Base-by-base conservation (phyloP, 2,888 invertebrate genomes). In the Psylliodes chrysocephalus region DNA sequence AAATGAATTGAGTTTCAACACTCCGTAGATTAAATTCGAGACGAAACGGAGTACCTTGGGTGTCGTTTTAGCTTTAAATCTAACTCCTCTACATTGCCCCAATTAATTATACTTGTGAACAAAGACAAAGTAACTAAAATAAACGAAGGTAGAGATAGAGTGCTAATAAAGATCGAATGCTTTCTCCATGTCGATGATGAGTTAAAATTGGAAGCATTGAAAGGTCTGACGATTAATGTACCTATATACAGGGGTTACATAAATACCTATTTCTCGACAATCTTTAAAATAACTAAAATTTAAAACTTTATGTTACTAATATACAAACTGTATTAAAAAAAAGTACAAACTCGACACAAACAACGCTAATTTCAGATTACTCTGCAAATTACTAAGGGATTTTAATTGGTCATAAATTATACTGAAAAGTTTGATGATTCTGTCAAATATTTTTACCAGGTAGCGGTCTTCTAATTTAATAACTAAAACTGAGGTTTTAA, bases 61-160 rank as follows among this genome's bases (percentile, higher is more conserved):
- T 60, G 60, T 53, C 60, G 60, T 60, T 60, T 52, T 52, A 42
- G 25, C 52, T 25, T 60, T 53, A 53, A 60, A 60, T 60, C 60
- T 42, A 60, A 60, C 60, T 60, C 44, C 52, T 49, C 49, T 53
- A 60, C 52, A 60, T 60, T 60, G 52, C 52, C 53, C 60, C 60
- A 60, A 60, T 60, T 60, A 60, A 60, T 52, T 60, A 52, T 52
- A 47, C 52, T 60, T 53, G 52, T 46, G 53, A 53, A 52, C 42
- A 60, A 44, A 52, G 60, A 60, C 33, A 60, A 60, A 60, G 60
- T 46, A 53, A 52, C 60, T 60, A 8, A 53, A 52, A 53, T 52
- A 60, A 60, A 60, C 53, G 52, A 35, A 59, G 59, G 40, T 28
- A 52, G 22, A 44, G 53, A 53, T 44, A 12, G 60, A 60, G 53